phyloP scores from a whole-genome alignment of 2,888 invertebrate genomes.

The Drosophila lacicola region DNA sequence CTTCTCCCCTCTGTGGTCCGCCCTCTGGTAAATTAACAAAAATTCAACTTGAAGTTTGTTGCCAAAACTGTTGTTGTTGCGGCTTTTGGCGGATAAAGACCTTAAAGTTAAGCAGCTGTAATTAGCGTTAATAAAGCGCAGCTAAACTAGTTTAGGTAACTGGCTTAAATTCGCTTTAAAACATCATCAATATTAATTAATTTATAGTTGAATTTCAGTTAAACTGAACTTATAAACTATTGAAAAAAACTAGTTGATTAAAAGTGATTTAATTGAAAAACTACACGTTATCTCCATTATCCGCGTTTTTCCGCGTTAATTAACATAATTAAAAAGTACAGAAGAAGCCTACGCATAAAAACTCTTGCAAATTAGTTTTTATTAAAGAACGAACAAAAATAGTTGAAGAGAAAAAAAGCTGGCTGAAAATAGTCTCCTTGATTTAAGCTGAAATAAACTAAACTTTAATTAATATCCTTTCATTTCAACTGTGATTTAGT shows the following conservation, averaged over 20 bases:
- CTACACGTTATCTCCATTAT: slow-evolving; percentile 1
- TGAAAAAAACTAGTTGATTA: too few species aligned
- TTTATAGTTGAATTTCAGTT: not conserved
- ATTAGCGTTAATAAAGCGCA: slow-evolving; percentile 59
- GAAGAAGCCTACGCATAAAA: too few species aligned
- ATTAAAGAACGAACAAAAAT: too few species aligned
- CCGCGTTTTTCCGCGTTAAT: not conserved
- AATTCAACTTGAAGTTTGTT: slow-evolving; percentile 64
- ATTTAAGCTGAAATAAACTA: not conserved
- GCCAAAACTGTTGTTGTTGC: slow-evolving; percentile 49
- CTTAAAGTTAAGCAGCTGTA: slow-evolving; percentile 49
- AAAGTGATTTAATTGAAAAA: slow-evolving; percentile 9
- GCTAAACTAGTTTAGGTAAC: slow-evolving; percentile 25
- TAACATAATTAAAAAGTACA: not conserved
- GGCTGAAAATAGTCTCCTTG: too few species aligned
- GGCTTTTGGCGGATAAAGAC: slow-evolving; percentile 51
- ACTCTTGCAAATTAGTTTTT: too few species aligned
- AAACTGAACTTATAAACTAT: not conserved
- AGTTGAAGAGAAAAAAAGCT: too few species aligned
- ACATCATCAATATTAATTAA: not conserved
- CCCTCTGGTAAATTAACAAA: slow-evolving; percentile 56
- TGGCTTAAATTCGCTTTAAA: not conserved
- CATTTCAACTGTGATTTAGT: too few species aligned
- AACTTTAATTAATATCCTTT: not conserved
- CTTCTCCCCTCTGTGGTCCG: not conserved